A percentile compares a stretch with the other conserved stretches of the same genome.
Evolutionary conservation across 1,140 invertebrate species (phyloP).

Genomic region (Sesamia nonagrioides): DNA sequence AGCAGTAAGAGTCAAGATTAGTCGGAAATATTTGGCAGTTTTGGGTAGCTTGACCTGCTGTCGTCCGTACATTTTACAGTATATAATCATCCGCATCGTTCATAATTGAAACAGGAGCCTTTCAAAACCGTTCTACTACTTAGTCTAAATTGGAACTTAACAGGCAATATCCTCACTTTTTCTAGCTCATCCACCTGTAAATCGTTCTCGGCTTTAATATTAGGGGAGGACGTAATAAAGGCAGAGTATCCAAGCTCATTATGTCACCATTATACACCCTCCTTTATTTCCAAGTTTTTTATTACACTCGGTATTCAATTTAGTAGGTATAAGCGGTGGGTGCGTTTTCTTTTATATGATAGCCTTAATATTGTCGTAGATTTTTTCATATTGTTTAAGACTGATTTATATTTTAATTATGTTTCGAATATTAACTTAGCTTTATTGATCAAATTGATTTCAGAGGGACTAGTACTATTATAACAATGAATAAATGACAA

Average conservation of each 20-base stretch:
- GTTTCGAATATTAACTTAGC: no score
- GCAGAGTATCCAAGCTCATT: slow-evolving; percentile 30
- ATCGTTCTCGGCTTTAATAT: slow-evolving; percentile 14
- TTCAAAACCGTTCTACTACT: background rate
- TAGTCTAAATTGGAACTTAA: slow-evolving; percentile 3
- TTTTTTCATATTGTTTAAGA: background rate
- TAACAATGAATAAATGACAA: no score
- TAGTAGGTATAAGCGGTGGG: slow-evolving; percentile 60
- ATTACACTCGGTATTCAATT: slow-evolving; percentile 74
- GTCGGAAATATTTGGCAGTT: no score
- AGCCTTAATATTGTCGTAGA: slow-evolving; percentile 3
- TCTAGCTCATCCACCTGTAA: slow-evolving; percentile 24
- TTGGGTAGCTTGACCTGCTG: no score
- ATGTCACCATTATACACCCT: slow-evolving; percentile 26
- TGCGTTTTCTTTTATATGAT: slow-evolving; percentile 49
- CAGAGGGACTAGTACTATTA: no score
- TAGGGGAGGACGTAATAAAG: slow-evolving; percentile 24
- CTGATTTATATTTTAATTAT: no score
- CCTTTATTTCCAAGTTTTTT: slow-evolving; percentile 64
- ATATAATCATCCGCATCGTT: no score
- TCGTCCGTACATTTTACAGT: no score
- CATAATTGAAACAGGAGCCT: background rate
- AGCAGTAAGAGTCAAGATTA: no score
- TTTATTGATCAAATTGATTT: no score
- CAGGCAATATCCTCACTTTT: slow-evolving; percentile 16